Percentiles rank a stretch among this genome's conserved stretches.
Evolutionary conservation across 1,140 invertebrate genomes (phyloP).

Genomic region (Drosophila triauraria): DNA sequence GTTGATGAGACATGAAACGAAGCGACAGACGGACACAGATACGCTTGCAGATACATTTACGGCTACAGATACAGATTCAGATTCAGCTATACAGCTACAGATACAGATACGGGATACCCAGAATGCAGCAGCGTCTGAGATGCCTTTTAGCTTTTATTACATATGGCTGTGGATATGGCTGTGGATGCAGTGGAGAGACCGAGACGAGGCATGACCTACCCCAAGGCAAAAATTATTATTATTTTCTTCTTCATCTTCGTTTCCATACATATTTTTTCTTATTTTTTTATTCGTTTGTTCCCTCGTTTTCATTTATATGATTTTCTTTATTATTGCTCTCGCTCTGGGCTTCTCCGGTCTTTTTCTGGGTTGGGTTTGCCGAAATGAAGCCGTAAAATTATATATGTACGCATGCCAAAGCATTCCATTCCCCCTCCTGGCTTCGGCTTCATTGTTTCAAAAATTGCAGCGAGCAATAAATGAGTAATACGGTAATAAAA

Average conservation of each 20-base stretch:
- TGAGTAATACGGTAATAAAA: conserved; percentile 69
- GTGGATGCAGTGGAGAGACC: conserved; percentile 31
- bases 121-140: conserved; percentile 29
- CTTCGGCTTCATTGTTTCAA: conserved; percentile 61
- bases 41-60: conserved; percentile 31
- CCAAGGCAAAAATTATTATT: conserved; percentile 80
- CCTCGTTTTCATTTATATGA: conserved; percentile 56
- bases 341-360: conserved; percentile 58
- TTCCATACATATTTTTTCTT: conserved; percentile 25
- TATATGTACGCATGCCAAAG: conserved; percentile 55
- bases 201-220: conserved; percentile 72
- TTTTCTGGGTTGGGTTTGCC: conserved; percentile 55
- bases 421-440: conserved; percentile 6
- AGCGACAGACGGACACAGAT: conserved; percentile 49
- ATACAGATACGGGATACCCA: conserved; percentile 6
- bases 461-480: conserved; percentile 68
- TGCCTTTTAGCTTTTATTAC: conserved; percentile 74
- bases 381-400: conserved; percentile 73
- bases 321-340: conserved; percentile 56
- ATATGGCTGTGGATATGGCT: conserved; percentile 31
- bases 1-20: conserved; percentile 69
- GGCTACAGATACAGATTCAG: conserved; percentile 14
- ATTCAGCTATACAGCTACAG: conserved; percentile 2
- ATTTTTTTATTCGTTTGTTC: conserved; percentile 28
- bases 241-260: conserved; percentile 50